Conservation (phyloP, 2,888 invertebrate genomes). For the Scaptomyza cyrtandrae region DNA sequence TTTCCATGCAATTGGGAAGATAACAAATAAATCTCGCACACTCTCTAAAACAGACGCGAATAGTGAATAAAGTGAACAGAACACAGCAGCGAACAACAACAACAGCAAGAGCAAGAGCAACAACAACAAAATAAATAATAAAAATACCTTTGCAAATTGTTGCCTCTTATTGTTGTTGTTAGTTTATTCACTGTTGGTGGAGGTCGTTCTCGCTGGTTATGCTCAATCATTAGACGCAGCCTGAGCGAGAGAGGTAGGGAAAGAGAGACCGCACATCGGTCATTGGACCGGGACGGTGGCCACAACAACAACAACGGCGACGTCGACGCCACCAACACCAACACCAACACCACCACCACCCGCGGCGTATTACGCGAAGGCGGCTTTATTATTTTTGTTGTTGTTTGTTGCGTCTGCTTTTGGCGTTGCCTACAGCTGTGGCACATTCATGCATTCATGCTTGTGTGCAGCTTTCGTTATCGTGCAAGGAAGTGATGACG, state of each 20-base stretch:
- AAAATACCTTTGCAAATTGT: constrained; percentile 51
- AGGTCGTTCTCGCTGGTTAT: constrained; percentile 75
- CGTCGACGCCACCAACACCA: constrained; percentile 21
- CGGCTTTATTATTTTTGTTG: constrained; percentile 39
- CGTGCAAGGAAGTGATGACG: constrained; percentile 73
- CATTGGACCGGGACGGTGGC: constrained; percentile 71
- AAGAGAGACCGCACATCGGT: constrained; percentile 58
- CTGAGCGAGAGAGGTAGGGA: constrained; percentile 4
- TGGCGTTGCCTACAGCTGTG: constrained; percentile 57
- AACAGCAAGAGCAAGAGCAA: too few species aligned
- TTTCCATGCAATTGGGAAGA: constrained; percentile 68
- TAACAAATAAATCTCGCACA: constrained; percentile 27
- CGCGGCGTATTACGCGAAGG: constrained; percentile 69
- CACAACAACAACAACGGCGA: constrained; percentile 21
- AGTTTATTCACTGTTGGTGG: constrained; percentile 60
- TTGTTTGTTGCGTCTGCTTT: constrained; percentile 40
- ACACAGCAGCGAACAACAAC: constrained; percentile 3
- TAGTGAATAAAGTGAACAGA: constrained; percentile 2
- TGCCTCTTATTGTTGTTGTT: constrained; percentile 33
- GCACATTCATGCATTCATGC: constrained; percentile 23
- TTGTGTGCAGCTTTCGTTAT: constrained; percentile 51
- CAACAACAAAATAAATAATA: not conserved
- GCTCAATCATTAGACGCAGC: constrained; percentile 57
- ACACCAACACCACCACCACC: constrained; percentile 44
- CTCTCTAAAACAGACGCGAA: constrained; percentile 12